Conservation (phyloP, 2,113 vertebrate species). For the Chroicocephalus ridibundus region DNA sequence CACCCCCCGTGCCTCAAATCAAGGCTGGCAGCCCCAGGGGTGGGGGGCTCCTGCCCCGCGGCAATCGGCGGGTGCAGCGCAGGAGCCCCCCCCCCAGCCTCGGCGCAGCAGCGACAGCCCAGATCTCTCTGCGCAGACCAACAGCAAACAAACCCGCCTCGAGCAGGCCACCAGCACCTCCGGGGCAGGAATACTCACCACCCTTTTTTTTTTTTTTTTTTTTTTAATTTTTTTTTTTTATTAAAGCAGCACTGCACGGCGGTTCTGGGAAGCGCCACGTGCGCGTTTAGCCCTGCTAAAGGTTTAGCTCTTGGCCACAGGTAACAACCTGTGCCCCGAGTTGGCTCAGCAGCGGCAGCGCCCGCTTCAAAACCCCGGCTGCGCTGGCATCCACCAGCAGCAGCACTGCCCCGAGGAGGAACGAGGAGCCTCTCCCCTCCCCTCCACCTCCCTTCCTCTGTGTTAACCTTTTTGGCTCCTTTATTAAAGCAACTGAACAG, state of each 20-base stretch:
- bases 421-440: background rate
- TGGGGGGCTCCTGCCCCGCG: fast-evolving
- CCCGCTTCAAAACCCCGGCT: background rate
- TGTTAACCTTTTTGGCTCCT: background rate
- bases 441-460: background rate
- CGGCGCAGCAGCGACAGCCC: background rate
- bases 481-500: constrained; percentile 44
- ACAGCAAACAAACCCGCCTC: background rate
- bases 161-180: background rate
- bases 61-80: background rate
- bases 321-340: background rate
- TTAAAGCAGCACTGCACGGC: background rate
- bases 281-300: background rate
- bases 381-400: background rate
- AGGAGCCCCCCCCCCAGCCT: background rate
- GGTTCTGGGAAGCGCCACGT: background rate
- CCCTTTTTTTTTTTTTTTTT: background rate
- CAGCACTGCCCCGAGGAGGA: background rate
- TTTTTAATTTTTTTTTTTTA: background rate
- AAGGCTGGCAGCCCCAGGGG: background rate
- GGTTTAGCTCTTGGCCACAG: background rate
- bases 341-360: background rate
- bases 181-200: background rate
- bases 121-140: background rate
- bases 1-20: background rate